Evolutionary conservation across 1,140 invertebrate species (phyloP).

Genomic region (Chionoecetes opilio): DNA sequence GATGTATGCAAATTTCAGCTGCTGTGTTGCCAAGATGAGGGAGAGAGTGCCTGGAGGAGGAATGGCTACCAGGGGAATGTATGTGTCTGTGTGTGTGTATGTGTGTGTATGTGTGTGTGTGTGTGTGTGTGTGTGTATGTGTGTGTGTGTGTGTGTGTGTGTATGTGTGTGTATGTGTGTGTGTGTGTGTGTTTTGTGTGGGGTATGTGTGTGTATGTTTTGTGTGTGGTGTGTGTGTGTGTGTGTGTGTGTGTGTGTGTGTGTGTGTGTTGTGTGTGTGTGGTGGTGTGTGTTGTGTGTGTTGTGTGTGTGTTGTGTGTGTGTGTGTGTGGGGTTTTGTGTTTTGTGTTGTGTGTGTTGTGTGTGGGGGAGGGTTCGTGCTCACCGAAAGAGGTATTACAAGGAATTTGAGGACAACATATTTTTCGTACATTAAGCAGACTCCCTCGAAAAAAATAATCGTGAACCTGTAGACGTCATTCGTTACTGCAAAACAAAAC

Average conservation of each 20-base stretch:
- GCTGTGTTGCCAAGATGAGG: slow-evolving; percentile 14
- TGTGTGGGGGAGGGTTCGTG: no score
- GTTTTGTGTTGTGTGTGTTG: slow-evolving; percentile 12
- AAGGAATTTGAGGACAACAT: no score
- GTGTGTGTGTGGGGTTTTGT: neutral
- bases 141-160: neutral
- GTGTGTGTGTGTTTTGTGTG: neutral
- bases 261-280: neutral
- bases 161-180: neutral
- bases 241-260: slow-evolving; percentile 22
- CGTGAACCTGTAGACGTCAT: no score
- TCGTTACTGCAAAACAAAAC: no score
- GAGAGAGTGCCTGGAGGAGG: slow-evolving; percentile 47
- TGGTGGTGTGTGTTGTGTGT: neutral
- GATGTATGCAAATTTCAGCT: slow-evolving; percentile 67
- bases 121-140: slow-evolving; percentile 39
- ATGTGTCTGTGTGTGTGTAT: slow-evolving; percentile 42
- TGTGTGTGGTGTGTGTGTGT: slow-evolving; percentile 3
- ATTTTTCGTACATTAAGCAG: no score
- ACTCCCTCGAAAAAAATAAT: no score
- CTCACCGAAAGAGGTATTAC: no score
- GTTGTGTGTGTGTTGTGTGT: neutral
- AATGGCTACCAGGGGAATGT: neutral
- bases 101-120: neutral
- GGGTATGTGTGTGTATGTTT: no score